phyloP scores from a whole-genome alignment of 2,888 invertebrate species.

The Dinocampus coccinellae region DNA sequence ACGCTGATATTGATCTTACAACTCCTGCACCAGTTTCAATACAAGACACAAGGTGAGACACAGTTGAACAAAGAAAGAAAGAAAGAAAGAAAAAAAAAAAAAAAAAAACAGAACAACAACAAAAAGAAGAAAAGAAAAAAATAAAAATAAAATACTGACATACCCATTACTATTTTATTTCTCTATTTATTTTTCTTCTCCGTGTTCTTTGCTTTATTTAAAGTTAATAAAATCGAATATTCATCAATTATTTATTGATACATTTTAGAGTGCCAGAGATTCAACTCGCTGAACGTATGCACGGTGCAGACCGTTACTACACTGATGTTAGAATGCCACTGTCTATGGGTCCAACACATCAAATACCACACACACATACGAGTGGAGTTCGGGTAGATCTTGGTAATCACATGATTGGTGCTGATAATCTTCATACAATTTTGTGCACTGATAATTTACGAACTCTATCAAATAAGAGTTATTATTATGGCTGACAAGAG shows the following conservation, averaged over 20 bases:
- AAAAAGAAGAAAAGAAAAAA: not conserved
- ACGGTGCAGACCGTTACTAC: slow-evolving; percentile 63
- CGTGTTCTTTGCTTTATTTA: not conserved
- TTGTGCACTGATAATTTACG: slow-evolving; percentile 66
- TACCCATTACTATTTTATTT: not conserved
- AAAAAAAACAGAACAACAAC: not conserved
- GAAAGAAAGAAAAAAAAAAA: not conserved
- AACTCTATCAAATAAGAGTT: slow-evolving; percentile 62
- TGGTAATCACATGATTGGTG: slow-evolving; percentile 67
- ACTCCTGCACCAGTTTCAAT: slow-evolving; percentile 76
- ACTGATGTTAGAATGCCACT: slow-evolving; percentile 62
- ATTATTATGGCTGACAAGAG: slow-evolving; percentile 83
- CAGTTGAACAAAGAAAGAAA: not conserved
- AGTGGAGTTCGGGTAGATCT: slow-evolving; percentile 63
- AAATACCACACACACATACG: slow-evolving; percentile 47
- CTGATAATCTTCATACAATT: slow-evolving; percentile 65
- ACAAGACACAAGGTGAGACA: slow-evolving; percentile 62
- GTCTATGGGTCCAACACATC: slow-evolving; percentile 56
- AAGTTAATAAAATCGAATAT: not conserved
- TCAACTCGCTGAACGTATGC: slow-evolving; percentile 63
- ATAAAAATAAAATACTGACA: too few relatives aligned
- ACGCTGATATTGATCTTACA: slow-evolving; percentile 83
- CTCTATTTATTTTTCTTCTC: not conserved
- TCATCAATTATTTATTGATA: slow-evolving; percentile 8
- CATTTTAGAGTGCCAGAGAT: slow-evolving; percentile 62